Conservation (phyloP, 2,797 vertebrate species). For the Harpagifer antarcticus region DNA sequence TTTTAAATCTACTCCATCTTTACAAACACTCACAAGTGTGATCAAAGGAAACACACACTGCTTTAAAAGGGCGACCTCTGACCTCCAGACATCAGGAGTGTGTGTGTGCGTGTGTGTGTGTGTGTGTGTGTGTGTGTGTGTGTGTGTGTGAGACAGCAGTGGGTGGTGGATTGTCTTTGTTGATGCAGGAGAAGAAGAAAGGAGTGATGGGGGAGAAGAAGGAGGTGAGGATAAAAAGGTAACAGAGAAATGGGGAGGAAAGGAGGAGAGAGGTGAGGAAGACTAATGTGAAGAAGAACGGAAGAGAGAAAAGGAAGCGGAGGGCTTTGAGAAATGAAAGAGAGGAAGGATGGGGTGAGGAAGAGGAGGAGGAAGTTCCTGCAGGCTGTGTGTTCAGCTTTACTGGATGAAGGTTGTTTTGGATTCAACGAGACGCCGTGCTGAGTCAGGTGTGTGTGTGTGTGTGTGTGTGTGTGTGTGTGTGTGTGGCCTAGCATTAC, state of each 20-base stretch:
- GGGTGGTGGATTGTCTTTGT: slow-evolving; percentile 67
- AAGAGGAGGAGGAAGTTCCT: slow-evolving; percentile 44
- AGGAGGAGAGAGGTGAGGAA: background rate
- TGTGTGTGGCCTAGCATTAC: slow-evolving; percentile 5
- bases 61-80: slow-evolving; percentile 57
- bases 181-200: slow-evolving; percentile 64
- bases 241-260: background rate
- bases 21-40: slow-evolving; percentile 11
- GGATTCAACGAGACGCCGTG: slow-evolving; percentile 41
- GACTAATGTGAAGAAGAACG: background rate
- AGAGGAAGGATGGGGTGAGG: background rate
- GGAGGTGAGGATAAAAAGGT: background rate
- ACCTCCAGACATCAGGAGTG: slow-evolving; percentile 42
- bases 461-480: slow-evolving; percentile 47
- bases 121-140: slow-evolving; percentile 28
- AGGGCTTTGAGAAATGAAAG: background rate
- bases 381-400: slow-evolving; percentile 75
- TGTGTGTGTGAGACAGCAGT: slow-evolving; percentile 36
- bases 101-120: slow-evolving; percentile 33
- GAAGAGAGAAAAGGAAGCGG: background rate
- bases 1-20: slow-evolving; percentile 24
- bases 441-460: slow-evolving; percentile 65
- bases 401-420: slow-evolving; percentile 56
- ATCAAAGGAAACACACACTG: slow-evolving; percentile 64
- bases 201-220: slow-evolving; percentile 5